phyloP scores from a whole-genome alignment of 2,888 invertebrate species.

The Drosophila basisetae region DNA sequence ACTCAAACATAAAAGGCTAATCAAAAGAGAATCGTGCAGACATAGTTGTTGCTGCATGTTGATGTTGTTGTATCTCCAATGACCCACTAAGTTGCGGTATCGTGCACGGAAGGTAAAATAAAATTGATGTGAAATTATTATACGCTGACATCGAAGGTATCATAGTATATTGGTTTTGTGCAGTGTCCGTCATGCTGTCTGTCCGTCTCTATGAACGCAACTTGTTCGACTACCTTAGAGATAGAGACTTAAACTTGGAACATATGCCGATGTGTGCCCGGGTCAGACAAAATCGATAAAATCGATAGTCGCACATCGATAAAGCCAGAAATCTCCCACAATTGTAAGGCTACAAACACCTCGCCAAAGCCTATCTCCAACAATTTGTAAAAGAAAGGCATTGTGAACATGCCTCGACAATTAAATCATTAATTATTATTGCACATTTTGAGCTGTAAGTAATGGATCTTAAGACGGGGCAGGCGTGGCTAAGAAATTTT shows the following conservation, averaged over 20 bases:
- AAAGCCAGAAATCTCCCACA: neutral
- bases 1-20: slow-evolving; percentile 53
- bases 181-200: neutral
- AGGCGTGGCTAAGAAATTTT: neutral
- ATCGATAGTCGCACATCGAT: neutral
- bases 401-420: too few relatives aligned
- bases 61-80: slow-evolving; percentile 46
- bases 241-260: neutral
- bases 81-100: slow-evolving; percentile 59
- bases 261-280: too few relatives aligned
- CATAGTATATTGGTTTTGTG: neutral
- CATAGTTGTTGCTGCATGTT: slow-evolving; percentile 10
- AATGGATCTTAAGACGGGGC: neutral
- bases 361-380: too few relatives aligned
- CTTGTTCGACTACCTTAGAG: neutral
- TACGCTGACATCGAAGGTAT: neutral
- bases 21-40: slow-evolving; percentile 50
- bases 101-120: slow-evolving; percentile 37
- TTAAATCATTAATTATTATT: neutral
- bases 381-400: too few relatives aligned
- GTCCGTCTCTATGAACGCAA: neutral
- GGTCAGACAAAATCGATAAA: neutral
- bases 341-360: neutral
- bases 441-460: neutral
- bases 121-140: neutral